phyloP scores from a whole-genome alignment of 2,113 vertebrate species.

The Laterallus jamaicensis region DNA sequence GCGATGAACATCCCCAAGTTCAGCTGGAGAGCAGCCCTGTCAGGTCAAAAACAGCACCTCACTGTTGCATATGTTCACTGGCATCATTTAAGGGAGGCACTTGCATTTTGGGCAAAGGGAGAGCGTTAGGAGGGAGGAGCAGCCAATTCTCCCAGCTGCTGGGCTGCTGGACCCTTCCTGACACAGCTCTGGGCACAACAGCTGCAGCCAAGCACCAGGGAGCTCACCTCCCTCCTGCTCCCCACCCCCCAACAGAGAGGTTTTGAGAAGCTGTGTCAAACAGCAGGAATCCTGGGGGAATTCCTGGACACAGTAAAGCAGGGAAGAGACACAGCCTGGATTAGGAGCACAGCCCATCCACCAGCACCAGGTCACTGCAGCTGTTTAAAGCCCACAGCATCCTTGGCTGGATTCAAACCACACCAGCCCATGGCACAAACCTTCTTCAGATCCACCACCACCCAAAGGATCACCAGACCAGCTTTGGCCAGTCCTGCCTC shows the following conservation, averaged over 20 bases:
- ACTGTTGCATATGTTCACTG: neutral
- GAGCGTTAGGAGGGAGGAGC: neutral
- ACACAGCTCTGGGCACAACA: fast-evolving
- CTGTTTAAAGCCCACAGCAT: fast-evolving
- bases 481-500: neutral
- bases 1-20: neutral
- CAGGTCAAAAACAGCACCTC: neutral
- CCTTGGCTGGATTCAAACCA: fast-evolving
- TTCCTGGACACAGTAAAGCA: neutral
- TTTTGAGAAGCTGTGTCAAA: neutral
- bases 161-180: neutral
- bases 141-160: fast-evolving
- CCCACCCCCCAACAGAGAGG: neutral
- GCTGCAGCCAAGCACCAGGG: neutral
- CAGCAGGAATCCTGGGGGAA: neutral
- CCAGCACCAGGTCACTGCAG: neutral
- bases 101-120: neutral
- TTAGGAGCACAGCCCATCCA: neutral
- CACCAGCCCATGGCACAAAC: fast-evolving
- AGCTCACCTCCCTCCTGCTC: neutral
- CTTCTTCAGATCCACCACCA: neutral
- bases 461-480: fast-evolving
- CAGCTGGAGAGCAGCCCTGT: neutral
- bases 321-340: neutral
- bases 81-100: neutral